phyloP scores from a whole-genome alignment of 2,113 vertebrate species.

The Anguilla japonica region DNA sequence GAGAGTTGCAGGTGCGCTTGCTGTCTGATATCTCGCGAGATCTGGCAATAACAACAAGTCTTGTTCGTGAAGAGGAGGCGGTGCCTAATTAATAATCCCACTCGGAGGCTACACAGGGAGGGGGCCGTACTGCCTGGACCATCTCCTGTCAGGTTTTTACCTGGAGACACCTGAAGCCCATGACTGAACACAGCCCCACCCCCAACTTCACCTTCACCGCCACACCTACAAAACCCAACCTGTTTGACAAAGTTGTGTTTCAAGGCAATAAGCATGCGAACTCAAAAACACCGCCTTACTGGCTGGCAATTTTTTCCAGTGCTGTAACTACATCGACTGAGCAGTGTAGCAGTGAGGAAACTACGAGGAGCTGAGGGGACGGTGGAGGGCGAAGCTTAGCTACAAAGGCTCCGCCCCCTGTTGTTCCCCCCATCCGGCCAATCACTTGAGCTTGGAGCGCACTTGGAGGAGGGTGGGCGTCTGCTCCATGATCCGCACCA shows the following conservation, averaged over 20 bases:
- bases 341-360: conserved; percentile 65
- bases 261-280: conserved; percentile 55
- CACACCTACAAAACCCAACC: conserved; percentile 35
- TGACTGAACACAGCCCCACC: conserved; percentile 20
- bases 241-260: conserved; percentile 32
- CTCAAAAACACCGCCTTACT: conserved; percentile 44
- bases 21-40: conserved; percentile 17
- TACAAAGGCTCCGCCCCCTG: conserved; percentile 49
- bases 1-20: conserved; percentile 37
- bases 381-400: conserved; percentile 22
- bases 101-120: neutral
- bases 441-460: conserved; percentile 70
- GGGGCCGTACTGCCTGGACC: conserved; percentile 22
- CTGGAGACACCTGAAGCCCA: conserved; percentile 63
- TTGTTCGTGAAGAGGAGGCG: conserved; percentile 12
- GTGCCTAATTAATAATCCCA: neutral
- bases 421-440: neutral
- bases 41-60: neutral
- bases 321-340: conserved; percentile 57
- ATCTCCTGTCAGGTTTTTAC: conserved; percentile 36
- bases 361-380: conserved; percentile 6
- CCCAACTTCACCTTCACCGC: conserved; percentile 20
- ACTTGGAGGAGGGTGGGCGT: conserved; percentile 92
- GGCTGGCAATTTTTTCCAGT: conserved; percentile 40
- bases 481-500: conserved; percentile 97